Evolutionary conservation across 1,140 invertebrate genomes (phyloP), one percentile per base, ranked within the genome.

Genomic region (Piezodorus guildinii): DNA sequence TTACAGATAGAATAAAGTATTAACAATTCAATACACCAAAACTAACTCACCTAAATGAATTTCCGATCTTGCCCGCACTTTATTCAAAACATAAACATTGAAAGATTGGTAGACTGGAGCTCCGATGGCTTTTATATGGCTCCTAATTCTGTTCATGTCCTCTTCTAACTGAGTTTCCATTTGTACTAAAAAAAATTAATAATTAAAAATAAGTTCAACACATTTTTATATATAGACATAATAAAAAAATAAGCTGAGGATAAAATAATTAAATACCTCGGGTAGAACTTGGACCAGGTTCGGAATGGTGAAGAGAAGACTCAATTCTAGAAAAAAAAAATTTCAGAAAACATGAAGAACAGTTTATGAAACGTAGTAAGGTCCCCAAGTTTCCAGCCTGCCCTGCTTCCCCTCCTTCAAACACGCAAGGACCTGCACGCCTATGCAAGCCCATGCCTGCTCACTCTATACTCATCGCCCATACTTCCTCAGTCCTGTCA

Each of bases 51-150:
- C 89, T 46, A 95, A 76, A 70, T 89, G 86, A 6, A 94, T 87
- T 68, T 91, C 86, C 27, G 84, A 85, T 72, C 88, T 93, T 12
- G 87, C 79, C 69, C 86, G 75, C 45, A 93, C 79, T 79, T 87
- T 90, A 71, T 87, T 86, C 25, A 91, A 78, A 67, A 93, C 80
- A 67, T 81, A 80, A 3, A 94, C 87, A 70, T 82, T 83, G 73
- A 87, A 95, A 2, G 86, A 84, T 71, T 91, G 86, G 75, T 93
- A 94, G 63, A 89, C 77, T 1, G 87, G 88, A 9, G 90, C 89
- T 73, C 90, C 87, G 69, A 90, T 84, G 54, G 84, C 82, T 63
- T 81, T 82, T 65, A 87, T 82, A 69, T 88, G 34, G 34, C 34
- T 12, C 12, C 34, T 85, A 25, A 79, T 81, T 67, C 83, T 78